Percentiles rank a stretch among this genome's conserved stretches.
Evolutionary conservation across 92 coral and sea anemone genomes (phyloP).

Genomic region (Zoanthus gigantus): DNA sequence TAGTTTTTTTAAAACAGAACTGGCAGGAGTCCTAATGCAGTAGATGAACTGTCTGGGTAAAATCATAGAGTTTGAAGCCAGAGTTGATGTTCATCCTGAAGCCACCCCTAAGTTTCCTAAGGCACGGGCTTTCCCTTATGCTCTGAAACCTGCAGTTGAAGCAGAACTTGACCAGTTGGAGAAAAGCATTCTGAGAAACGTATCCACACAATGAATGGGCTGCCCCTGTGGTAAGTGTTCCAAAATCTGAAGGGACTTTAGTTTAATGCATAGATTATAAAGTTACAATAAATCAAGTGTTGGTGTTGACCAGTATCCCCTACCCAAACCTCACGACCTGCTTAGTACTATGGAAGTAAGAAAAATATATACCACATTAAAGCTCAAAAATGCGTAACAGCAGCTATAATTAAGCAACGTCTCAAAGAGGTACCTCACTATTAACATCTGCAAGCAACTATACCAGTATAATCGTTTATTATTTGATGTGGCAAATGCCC

Average conservation of each 20-base stretch:
- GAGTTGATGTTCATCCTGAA: constrained; percentile 10
- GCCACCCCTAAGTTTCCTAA: not conserved
- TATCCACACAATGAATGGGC: not conserved
- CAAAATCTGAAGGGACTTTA: not conserved
- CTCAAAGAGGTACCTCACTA: too few species aligned
- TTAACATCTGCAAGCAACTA: not conserved
- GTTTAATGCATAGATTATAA: constrained; percentile 1
- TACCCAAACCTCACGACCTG: not conserved
- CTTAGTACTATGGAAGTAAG: not conserved
- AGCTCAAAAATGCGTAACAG: not conserved
- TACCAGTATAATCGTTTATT: constrained; percentile 18
- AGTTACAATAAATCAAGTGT: not conserved
- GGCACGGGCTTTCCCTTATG: constrained; percentile 26
- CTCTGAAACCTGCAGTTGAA: constrained; percentile 40
- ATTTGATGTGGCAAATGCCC: constrained; percentile 42
- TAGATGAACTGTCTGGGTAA: not conserved
- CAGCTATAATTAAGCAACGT: too few species aligned
- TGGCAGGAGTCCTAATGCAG: not conserved
- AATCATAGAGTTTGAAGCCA: constrained; percentile 29
- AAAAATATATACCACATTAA: not conserved
- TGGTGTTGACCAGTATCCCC: not conserved
- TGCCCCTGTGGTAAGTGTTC: not conserved
- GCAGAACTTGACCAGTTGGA: constrained; percentile 40
- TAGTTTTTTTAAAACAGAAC: not conserved
- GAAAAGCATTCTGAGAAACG: constrained; percentile 27